Evolutionary conservation across 2,888 invertebrate genomes (phyloP).

Genomic region (Cyaniris semiargus): DNA sequence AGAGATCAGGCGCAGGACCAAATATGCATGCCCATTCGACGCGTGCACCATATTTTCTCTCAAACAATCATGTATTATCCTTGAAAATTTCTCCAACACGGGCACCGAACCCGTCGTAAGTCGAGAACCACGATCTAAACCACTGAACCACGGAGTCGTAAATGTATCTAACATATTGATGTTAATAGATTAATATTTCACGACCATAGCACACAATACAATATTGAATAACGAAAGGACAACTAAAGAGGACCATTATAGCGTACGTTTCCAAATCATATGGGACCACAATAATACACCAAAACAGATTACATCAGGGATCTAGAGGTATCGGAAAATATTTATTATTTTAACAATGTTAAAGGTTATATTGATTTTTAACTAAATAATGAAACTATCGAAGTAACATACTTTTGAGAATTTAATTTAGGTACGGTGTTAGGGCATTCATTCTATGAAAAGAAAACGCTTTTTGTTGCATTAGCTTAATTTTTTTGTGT

Average conservation of each 20-base stretch:
- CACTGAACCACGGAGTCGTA: neutral
- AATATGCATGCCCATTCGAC: too few relatives aligned
- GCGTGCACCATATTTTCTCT: too few relatives aligned
- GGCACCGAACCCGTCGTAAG: too few relatives aligned
- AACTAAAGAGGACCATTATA: neutral
- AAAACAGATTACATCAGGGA: slow-evolving; percentile 19
- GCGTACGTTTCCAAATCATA: slow-evolving; percentile 1
- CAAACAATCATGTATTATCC: too few relatives aligned
- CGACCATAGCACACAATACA: neutral
- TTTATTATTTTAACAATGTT: slow-evolving; percentile 1
- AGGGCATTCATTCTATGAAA: too few relatives aligned
- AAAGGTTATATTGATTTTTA: neutral
- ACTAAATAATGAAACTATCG: neutral
- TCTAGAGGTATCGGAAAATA: slow-evolving; percentile 12
- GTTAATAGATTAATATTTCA: neutral
- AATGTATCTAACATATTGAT: neutral
- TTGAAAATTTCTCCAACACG: too few relatives aligned
- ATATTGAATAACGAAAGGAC: slow-evolving; percentile 16
- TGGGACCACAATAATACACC: slow-evolving; percentile 11
- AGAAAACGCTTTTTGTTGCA: too few relatives aligned
- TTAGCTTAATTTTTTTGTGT: too few relatives aligned
- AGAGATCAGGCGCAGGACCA: too few relatives aligned
- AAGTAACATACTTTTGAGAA: neutral
- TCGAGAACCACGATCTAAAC: neutral
- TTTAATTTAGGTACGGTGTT: neutral